These are phyloP conservation scores for Arctia plantaginis DNA, from an alignment of 2,888 invertebrate genomes.

Conservation along the genomic window DNA sequence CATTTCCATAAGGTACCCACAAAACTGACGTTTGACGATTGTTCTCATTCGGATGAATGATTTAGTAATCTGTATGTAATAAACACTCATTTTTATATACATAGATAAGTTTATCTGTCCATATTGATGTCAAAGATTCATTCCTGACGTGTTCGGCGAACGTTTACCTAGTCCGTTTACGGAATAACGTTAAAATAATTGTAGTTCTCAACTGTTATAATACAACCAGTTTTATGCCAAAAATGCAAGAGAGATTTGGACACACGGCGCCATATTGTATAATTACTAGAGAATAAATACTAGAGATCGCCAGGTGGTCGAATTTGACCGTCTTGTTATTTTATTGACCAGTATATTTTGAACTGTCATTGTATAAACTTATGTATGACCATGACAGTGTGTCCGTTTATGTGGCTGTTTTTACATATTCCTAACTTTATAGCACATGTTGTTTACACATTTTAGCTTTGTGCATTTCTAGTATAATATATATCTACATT, in stretches of 20 bases:
- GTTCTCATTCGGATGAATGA: background rate
- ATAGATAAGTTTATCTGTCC: constrained; percentile 29
- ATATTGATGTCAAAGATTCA: constrained; percentile 36
- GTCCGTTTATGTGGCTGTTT: background rate
- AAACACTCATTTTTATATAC: background rate
- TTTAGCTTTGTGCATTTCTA: background rate
- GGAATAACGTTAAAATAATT: constrained; percentile 57
- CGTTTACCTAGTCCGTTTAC: constrained; percentile 62
- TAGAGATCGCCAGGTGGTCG: background rate
- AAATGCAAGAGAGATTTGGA: constrained; percentile 56
- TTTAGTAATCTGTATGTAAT: constrained; percentile 1
- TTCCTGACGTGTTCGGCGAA: constrained; percentile 41
- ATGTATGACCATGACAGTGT: background rate
- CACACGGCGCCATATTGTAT: constrained; percentile 9
- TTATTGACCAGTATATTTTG: background rate
- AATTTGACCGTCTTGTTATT: background rate
- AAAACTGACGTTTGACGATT: background rate
- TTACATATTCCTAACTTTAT: background rate
- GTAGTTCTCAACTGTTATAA: constrained; percentile 57
- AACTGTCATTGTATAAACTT: background rate
- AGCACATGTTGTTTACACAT: background rate
- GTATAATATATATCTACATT: too few relatives aligned
- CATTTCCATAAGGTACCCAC: background rate
- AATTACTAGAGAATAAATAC: background rate
- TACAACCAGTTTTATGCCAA: constrained; percentile 54